phyloP scores from a whole-genome alignment of 2,113 vertebrate genomes.

The Cebidichthys violaceus region DNA sequence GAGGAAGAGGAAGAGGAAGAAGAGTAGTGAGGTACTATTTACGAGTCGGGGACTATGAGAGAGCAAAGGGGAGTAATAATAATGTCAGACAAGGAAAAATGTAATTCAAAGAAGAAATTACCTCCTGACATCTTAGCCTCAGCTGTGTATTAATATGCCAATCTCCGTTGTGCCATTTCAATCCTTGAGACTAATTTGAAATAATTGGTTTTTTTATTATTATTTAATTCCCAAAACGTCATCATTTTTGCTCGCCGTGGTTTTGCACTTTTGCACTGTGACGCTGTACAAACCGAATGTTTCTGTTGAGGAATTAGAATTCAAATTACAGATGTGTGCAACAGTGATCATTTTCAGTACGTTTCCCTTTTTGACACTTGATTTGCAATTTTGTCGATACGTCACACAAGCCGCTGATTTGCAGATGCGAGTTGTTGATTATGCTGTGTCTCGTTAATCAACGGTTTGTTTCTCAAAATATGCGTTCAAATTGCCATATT shows the following conservation, averaged over 20 bases:
- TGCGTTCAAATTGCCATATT: not conserved
- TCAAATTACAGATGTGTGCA: not conserved
- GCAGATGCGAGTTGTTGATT: not conserved
- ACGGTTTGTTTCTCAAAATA: not conserved
- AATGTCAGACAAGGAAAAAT: conserved; percentile 37
- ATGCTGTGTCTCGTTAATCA: not conserved
- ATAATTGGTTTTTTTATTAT: conserved; percentile 27
- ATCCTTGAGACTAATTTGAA: conserved; percentile 28
- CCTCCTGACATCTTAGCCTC: conserved; percentile 45
- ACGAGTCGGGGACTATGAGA: conserved; percentile 13
- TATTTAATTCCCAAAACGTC: conserved; percentile 20
- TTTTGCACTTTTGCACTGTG: not conserved
- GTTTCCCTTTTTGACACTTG: not conserved
- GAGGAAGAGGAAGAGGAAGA: not conserved
- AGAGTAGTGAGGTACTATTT: conserved; percentile 2
- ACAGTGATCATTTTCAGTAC: not conserved
- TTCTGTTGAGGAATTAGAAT: not conserved
- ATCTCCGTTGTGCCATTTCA: conserved; percentile 21
- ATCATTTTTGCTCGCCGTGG: conserved; percentile 21
- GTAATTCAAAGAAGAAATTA: conserved; percentile 49
- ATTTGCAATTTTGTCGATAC: not conserved
- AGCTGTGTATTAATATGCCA: conserved; percentile 33
- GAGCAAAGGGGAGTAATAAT: conserved; percentile 37
- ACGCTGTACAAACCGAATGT: not conserved
- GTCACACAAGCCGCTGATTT: not conserved